Evolutionary conservation across 2,888 invertebrate genomes (phyloP).

Genomic region (Eupithecia dodoneata): DNA sequence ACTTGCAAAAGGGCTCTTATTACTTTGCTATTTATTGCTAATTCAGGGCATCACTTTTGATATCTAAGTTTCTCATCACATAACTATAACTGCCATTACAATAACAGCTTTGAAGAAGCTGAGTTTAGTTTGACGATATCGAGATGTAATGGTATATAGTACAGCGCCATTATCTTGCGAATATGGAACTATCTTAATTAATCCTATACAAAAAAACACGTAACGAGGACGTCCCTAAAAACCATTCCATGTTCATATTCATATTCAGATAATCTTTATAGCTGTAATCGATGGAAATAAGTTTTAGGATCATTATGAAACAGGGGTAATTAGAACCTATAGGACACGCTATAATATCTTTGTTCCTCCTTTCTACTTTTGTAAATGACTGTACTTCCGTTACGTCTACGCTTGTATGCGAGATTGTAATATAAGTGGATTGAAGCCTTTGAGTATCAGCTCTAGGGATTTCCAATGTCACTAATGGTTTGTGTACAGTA

Average conservation of each 20-base stretch:
- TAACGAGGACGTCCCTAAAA: too few species aligned
- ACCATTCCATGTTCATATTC: too few species aligned
- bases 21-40: background rate
- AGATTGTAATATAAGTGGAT: slow-evolving; percentile 25
- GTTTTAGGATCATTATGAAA: too few species aligned
- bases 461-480: slow-evolving; percentile 12
- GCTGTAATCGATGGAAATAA: too few species aligned
- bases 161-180: too few species aligned
- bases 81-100: background rate
- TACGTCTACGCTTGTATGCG: background rate
- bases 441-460: slow-evolving; percentile 20
- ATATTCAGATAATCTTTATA: too few species aligned
- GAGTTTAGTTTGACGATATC: too few species aligned
- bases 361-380: background rate
- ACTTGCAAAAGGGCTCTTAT: background rate
- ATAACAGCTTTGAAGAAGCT: background rate
- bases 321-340: too few species aligned
- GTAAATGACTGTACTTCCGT: slow-evolving; percentile 5
- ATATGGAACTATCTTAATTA: too few species aligned
- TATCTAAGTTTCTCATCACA: background rate
- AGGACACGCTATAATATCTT: background rate
- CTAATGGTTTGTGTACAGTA: background rate
- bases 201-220: too few species aligned
- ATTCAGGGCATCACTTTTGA: background rate
- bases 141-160: too few species aligned